Evolutionary conservation across 2,888 invertebrate genomes (phyloP), one percentile per base, ranked within the genome.

Genomic region (Cactoblastis cactorum): DNA sequence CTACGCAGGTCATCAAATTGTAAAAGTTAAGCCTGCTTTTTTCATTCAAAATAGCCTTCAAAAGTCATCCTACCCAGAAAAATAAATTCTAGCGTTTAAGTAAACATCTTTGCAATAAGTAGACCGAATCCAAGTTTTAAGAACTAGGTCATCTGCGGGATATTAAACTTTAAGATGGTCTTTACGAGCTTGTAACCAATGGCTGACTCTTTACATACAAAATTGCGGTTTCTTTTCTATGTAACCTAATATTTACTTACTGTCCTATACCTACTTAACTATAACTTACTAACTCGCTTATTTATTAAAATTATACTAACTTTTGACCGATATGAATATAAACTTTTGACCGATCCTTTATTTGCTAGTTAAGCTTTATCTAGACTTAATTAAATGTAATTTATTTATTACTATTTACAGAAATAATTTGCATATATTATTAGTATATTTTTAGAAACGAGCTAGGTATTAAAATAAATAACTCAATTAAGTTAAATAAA

Each of bases 401-500:
- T n/a, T n/a, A n/a, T n/a, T n/a, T n/a, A n/a, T n/a, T n/a, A n/a
- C 22, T 22, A 22, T 22, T 22, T 22, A 5, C 5, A 22, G 22
- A 22, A n/a, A 5, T 5, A 22, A 3, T 22, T 22, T 22, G 22
- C 22, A 5, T 22, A 22, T 22, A 22, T 22, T 4, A 22, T 22
- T 28, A n/a, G n/a, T n/a, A n/a, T 35, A 15, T 35, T 24, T 14
- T 28, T 11, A 43, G 15, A 9, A 3, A 15, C 28, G 1, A 9
- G 2, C 11, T 11, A 11, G 14, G 15, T 43, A 14, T 43, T 14
- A 8, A 61, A 67, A 81, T 84, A 83, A 83, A 83, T 77, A 71
- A 78, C 67, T 75, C 75, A 83, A 80, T 83, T 80, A 80, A 69
- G 58, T 54, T 57, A 61, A 59, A 79, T 83, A 83, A 83, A 83